Evolutionary conservation across 2,113 vertebrate species (phyloP), one percentile per base, ranked within the genome.

Genomic region (Oryzias woworae): DNA sequence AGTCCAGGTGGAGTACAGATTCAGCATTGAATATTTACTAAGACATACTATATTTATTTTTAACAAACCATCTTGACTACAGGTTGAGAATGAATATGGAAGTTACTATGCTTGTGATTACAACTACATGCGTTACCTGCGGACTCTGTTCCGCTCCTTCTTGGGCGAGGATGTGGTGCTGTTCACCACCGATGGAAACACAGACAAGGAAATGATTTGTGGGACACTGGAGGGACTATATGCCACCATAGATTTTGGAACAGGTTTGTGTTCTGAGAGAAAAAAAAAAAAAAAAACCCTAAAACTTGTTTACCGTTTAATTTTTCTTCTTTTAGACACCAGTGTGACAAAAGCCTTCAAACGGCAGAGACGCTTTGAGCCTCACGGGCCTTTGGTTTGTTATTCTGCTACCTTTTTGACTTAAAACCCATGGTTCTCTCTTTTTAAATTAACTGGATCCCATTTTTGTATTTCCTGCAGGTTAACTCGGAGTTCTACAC

Each of bases 401-500:
- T 24, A 3, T 16, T 7, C 2, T 12, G 20, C 17, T 12, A 20
- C 24, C 28, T 45, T 47, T 14, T 28, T 16, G 20, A 48, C 4
- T 28, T 22, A 44, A 23, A 49, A 49, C 0, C 16, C 1, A 45
- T 16, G 10, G 36, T 36, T 36, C 2, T 36, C 3, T 12, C 36
- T 2, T 36, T 5, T 4, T 36, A 43, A 53, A 15, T 14, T 20
- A 44, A 54, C 15, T 14, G 13, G n/a, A 44, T 47, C 18, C 18
- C 43, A 26, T 53, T 58, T 61, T 28, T 36, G 17, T 56, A 55
- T 23, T 17, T 45, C 14, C 66, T 75, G 3, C 78, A 99, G 97
- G 96, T 99, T 57, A 99, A 98, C 87, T 99, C 97, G 0, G 97
- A 99, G 88, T 98, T 96, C 86, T 99, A 99, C 80, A 96, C 95